These are phyloP conservation scores for Caiman crocodilus DNA, from an alignment of 2,797 vertebrate genomes.

Conservation along the genomic window DNA sequence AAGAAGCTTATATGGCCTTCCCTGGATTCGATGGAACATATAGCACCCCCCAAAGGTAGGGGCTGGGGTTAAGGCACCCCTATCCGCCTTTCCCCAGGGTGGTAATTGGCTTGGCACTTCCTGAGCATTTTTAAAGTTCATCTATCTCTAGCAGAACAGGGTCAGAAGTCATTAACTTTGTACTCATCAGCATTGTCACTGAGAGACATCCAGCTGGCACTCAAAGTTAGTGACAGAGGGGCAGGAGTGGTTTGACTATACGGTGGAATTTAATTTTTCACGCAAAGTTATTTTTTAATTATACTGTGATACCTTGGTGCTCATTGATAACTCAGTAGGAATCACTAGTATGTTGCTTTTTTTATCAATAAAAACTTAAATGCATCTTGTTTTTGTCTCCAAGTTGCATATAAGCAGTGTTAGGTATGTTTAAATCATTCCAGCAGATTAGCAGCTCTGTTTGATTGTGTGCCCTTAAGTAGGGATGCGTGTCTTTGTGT, in stretches of 20 bases:
- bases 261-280: neutral
- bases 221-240: neutral
- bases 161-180: neutral
- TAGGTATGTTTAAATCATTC: neutral
- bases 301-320: constrained; percentile 55
- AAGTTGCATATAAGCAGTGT: neutral
- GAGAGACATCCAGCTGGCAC: fast-evolving
- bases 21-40: too few species aligned
- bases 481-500: too few species aligned
- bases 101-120: too few species aligned
- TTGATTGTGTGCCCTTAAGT: fast-evolving
- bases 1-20: too few species aligned
- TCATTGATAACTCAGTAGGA: constrained; percentile 41
- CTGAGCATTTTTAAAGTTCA: neutral
- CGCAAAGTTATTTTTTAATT: constrained; percentile 56
- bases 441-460: fast-evolving
- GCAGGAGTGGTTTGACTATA: neutral
- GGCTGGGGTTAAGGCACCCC: too few species aligned
- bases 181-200: fast-evolving
- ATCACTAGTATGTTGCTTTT: constrained; percentile 28
- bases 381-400: neutral
- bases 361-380: constrained; percentile 45
- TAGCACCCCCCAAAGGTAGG: too few species aligned
- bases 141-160: neutral
- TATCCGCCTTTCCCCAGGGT: too few species aligned